Evolutionary conservation across 2,113 vertebrate genomes (phyloP), one percentile per base, ranked within the genome.

Genomic region (Leuciscus idus): DNA sequence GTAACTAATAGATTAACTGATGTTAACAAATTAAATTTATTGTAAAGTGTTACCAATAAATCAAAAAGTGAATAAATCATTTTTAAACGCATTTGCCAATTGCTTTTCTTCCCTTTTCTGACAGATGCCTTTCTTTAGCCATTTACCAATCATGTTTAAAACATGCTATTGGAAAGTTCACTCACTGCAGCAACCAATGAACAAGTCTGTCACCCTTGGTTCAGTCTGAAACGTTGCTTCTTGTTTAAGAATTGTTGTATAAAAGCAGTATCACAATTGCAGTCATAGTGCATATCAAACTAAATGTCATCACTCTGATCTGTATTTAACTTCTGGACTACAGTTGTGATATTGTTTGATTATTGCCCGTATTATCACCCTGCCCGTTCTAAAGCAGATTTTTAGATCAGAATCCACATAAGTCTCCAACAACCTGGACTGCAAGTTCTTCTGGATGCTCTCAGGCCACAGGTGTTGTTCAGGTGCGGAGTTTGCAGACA

Each of bases 401-500:
- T 43, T 72, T 1, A 72, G 23, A 39, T 23, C 19, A 23, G 33
- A 4, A 39, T 39, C 30, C 19, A 36, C 30, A 68, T 19, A 33
- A 8, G 64, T 19, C 26, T 36, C 2, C 66, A 36, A 55, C 28
- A 55, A 77, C 48, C 28, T 79, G 55, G 33, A 39, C 28, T 46
- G n/a, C 30, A 66, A 21, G 13, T 48, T 70, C 28, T 68, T 66
- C 13, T 81, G 9, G 30, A 68, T 70, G 70, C 28, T 84, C 59
- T 82, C 1, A 39, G 43, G 88, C 88, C 82, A 74, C 64, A 87
- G 90, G 92, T 43, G 90, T 90, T 83, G 72, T 84, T 88, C 90
- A 93, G 89, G 89, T 81, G 87, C 86, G 79, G 84, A 89, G 86
- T 1, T 64, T 79, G 73, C 83, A 92, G 89, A 83, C 87, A 88